Conservation (phyloP, 2,888 invertebrate genomes). For the Tetramorium bicarinatum region DNA sequence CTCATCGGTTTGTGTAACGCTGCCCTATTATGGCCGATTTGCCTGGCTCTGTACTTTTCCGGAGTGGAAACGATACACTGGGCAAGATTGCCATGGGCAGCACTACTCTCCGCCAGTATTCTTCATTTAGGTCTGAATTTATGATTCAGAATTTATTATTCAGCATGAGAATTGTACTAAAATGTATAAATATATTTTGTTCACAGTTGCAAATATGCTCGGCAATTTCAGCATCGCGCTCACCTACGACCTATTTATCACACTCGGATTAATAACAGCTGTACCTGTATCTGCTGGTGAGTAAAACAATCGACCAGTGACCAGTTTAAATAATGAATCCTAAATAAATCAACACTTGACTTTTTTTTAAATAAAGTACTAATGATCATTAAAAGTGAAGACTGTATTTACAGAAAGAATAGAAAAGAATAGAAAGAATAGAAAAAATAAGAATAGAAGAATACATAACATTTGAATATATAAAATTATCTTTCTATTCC, state of each 20-base stretch:
- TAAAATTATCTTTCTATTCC: not conserved
- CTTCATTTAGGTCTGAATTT: constrained; percentile 90
- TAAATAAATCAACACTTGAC: not conserved
- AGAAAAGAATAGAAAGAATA: not conserved
- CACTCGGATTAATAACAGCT: constrained; percentile 96
- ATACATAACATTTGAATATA: constrained; percentile 6
- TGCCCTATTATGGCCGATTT: constrained; percentile 96
- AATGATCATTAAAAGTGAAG: not conserved
- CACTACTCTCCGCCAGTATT: constrained; percentile 93
- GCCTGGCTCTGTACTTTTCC: constrained; percentile 94
- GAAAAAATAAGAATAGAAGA: not conserved
- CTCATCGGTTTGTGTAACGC: constrained; percentile 96
- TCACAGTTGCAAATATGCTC: constrained; percentile 95
- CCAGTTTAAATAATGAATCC: not conserved
- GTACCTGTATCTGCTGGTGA: constrained; percentile 98
- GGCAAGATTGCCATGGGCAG: constrained; percentile 95
- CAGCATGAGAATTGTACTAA: not conserved
- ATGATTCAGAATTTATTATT: not conserved
- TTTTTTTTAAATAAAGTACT: no score
- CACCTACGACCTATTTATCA: constrained; percentile 98
- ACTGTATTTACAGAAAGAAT: not conserved
- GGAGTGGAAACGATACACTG: constrained; percentile 95
- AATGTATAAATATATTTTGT: not conserved
- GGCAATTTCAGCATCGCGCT: constrained; percentile 97
- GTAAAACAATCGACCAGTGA: not conserved